Evolutionary conservation across 2,113 vertebrate genomes (phyloP), one percentile per base, ranked within the genome.

Genomic region (Corythornis cristatus): DNA sequence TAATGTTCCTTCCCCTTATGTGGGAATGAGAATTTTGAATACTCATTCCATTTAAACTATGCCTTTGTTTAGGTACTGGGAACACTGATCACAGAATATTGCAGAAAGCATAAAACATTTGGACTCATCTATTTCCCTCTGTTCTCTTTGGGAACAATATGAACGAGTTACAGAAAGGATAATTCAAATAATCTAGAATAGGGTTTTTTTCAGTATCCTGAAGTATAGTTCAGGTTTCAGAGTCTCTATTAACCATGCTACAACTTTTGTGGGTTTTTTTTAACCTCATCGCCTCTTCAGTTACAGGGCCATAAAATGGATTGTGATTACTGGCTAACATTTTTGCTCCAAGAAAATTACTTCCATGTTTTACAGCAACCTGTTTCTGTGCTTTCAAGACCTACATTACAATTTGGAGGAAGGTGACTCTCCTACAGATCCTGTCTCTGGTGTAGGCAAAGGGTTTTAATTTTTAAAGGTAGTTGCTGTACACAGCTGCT

Each of bases 401-500:
- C 54, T 88, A 48, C 21, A 11, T 76, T 84, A 40, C 42, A 48
- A 15, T 88, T 14, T 92, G 23, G 26, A 53, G 35, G 37, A 92
- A 74, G 46, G 26, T 61, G 50, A 43, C 50, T 50, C 18, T 94
- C 61, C 40, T 72, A 23, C 12, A 78, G 57, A 80, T 77, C 26
- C 7, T 11, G 3, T 11, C 45, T 92, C 78, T 66, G 33, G 35
- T 76, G 62, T 10, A 35, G 33, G 22, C 31, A 83, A 72, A 89
- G 23, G 51, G 60, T 85, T 95, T 94, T 82, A 71, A 58, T 85
- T 54, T 76, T 90, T 79, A 66, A 75, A 94, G 14, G 17, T n/a
- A 67, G n/a, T 7, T 37, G 46, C 71, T 77, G 31, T 45, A 87
- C 7, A 57, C 43, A 87, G 20, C 57, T 54, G 58, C 35, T 85